Evolutionary conservation across 2,888 invertebrate species (phyloP).

Genomic region (Acanthopleura granulata): DNA sequence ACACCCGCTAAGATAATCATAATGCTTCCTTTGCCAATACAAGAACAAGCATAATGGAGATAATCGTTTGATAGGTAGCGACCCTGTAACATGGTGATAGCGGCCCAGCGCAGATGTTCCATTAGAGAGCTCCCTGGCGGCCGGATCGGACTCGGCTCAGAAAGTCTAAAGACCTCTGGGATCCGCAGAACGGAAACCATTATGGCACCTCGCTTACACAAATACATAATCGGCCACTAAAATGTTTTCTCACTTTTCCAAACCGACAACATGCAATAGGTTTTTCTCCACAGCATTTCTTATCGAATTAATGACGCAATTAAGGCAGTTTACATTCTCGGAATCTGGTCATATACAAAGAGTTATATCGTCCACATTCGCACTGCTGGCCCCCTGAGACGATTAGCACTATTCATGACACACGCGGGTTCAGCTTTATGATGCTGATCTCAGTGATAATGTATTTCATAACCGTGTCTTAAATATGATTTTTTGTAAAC

Average conservation of each 20-base stretch:
- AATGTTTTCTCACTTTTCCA: slow-evolving; percentile 1
- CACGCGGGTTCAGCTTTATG: too few relatives aligned
- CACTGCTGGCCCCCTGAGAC: too few relatives aligned
- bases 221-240: neutral
- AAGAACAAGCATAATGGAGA: neutral
- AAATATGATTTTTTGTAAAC: too few relatives aligned
- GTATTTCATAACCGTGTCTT: too few relatives aligned
- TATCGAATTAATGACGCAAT: neutral
- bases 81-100: neutral
- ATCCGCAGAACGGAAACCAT: neutral
- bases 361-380: too few relatives aligned
- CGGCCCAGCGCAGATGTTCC: slow-evolving; percentile 1
- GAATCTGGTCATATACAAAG: too few relatives aligned
- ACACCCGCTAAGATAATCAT: neutral
- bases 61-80: slow-evolving; percentile 6
- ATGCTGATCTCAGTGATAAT: too few relatives aligned
- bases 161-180: too few relatives aligned
- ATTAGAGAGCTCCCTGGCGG: slow-evolving; percentile 2
- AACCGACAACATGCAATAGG: slow-evolving; percentile 8
- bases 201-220: neutral
- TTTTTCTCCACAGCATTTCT: neutral
- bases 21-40: neutral
- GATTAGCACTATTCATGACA: too few relatives aligned
- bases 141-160: neutral
- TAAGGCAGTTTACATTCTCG: neutral